Evolutionary conservation across 2,888 invertebrate genomes (phyloP), one percentile per base, ranked within the genome.

Genomic region (Bhutanitis thaidina): DNA sequence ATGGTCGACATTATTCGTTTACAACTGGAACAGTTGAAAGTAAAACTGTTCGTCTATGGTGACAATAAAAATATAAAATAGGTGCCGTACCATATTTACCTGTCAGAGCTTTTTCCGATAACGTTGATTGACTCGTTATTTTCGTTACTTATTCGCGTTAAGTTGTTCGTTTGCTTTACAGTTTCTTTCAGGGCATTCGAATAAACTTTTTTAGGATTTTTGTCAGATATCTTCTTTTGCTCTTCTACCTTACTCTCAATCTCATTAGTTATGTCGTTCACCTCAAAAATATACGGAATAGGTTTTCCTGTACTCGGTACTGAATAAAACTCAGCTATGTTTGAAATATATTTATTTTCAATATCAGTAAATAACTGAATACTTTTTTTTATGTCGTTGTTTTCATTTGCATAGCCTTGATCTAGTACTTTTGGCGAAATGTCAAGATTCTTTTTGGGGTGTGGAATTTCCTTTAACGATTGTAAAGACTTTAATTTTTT

Each of bases 211-310:
- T 74, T 82, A 7, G 64, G 13, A 46, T 48, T 60, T 43, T 76
- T 80, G 0, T 77, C 79, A 7, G 54, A 1, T 5, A 41, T 0
- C 59, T 75, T 79, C 52, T 73, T 77, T 30, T 53, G 58, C 1
- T 77, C 74, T n/a, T 77, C 77, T 44, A 71, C 70, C n/a, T 32
- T 44, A 1, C 48, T 30, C 39, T 74, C 65, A 10, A 74, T 53
- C 7, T 76, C 77, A 52, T 59, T 64, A 16, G 62, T 46, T 71
- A 85, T 80, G 53, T 85, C 73, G 12, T 52, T 56, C n/a, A 78
- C 58, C 52, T 77, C 70, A 56, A 84, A 84, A 35, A 85, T 53
- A 46, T 80, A 81, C 7, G 66, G 56, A 51, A 64, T 45, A n/a
- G 63, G 57, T 54, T 27, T 62, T 3, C 52, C 8, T 20, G 40